Conservation (phyloP, 2,113 vertebrate species). For the Mola mola region DNA sequence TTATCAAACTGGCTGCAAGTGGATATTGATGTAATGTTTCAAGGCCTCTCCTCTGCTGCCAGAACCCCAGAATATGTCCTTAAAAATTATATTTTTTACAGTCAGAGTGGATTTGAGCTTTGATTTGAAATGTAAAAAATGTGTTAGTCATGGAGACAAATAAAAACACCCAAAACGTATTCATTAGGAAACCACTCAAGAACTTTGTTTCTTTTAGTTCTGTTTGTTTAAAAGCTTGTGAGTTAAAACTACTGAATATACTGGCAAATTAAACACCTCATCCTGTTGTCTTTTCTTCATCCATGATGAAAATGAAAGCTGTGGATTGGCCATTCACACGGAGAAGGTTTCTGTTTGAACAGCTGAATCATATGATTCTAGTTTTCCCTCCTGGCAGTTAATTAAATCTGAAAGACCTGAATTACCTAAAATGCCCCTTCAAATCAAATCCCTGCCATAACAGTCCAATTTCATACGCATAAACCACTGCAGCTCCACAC, state of each 20-base stretch:
- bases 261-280: not conserved
- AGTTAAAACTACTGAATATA: not conserved
- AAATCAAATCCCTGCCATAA: conserved; percentile 49
- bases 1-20: too few species aligned
- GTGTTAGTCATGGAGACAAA: not conserved
- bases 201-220: not conserved
- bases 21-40: not conserved
- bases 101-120: not conserved
- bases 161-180: conserved; percentile 1
- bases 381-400: conserved; percentile 35
- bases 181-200: not conserved
- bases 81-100: not conserved
- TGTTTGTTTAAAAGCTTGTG: not conserved
- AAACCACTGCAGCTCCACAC: conserved; percentile 24
- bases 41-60: not conserved
- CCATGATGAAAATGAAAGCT: conserved; percentile 1
- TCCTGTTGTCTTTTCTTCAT: not conserved
- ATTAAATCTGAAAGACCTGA: conserved; percentile 45
- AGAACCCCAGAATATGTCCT: not conserved
- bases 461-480: conserved; percentile 39
- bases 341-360: conserved; percentile 4
- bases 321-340: conserved; percentile 6
- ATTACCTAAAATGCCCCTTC: conserved; percentile 43
- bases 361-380: conserved; percentile 25
- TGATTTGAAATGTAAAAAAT: conserved; percentile 3